A percentile compares a stretch with the other conserved stretches of the same genome.
Conservation (phyloP, 92 coral and sea anemone species). For the Paramuricea clavata region DNA sequence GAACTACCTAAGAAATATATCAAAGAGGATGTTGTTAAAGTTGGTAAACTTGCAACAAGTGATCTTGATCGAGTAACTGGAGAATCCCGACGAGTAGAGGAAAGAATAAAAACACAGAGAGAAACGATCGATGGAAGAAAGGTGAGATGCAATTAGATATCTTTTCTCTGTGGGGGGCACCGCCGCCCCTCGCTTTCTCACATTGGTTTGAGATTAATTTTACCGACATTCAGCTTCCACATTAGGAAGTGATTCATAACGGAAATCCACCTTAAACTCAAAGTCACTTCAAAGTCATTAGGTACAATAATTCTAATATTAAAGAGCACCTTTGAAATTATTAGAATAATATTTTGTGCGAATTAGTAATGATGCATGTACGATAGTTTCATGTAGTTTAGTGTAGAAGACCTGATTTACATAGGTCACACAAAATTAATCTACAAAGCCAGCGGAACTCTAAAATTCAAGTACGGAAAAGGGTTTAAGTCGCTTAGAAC, state of each 20-base stretch:
- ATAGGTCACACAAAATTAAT: no score
- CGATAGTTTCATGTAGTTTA: no score
- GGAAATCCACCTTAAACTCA: no score
- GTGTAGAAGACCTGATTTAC: no score
- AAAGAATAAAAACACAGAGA: constrained; percentile 10
- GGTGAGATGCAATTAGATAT: neutral
- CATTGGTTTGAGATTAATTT: no score
- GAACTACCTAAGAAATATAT: neutral
- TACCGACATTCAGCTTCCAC: neutral
- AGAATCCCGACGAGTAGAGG: neutral
- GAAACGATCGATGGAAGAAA: neutral
- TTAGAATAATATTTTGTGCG: neutral
- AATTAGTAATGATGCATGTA: no score
- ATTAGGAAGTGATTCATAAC: neutral
- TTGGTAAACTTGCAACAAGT: constrained; percentile 3
- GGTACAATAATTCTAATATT: neutral
- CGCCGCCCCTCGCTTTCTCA: no score
- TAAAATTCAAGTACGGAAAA: no score
- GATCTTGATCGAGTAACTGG: neutral
- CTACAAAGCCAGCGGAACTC: no score
- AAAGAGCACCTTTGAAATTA: no score
- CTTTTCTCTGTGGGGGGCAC: no score
- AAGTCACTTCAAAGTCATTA: neutral
- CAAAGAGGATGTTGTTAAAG: neutral
- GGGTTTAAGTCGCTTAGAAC: no score